phyloP scores from a whole-genome alignment of 2,888 invertebrate genomes.

The Pilophorus perplexus region DNA sequence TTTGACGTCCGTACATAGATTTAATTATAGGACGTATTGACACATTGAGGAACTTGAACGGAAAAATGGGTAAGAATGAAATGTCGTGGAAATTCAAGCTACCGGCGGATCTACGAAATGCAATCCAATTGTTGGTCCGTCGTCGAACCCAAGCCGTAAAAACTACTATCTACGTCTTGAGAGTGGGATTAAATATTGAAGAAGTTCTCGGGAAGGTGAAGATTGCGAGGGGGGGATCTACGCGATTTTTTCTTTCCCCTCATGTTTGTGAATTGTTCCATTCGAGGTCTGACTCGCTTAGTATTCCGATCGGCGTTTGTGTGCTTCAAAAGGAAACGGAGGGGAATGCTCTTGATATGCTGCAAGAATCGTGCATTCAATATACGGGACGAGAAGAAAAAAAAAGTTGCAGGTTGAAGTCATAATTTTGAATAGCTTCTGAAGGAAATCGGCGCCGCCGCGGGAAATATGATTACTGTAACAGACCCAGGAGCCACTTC shows the following conservation, averaged over 20 bases:
- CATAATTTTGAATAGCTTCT: not conserved
- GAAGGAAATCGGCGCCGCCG: no score
- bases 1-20: no score
- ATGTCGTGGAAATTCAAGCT: no score
- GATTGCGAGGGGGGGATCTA: no score
- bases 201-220: not conserved
- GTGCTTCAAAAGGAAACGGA: not conserved
- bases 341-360: conserved; percentile 12
- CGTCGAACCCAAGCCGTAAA: not conserved
- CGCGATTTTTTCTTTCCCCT: conserved; percentile 1
- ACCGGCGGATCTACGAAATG: not conserved
- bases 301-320: conserved; percentile 20
- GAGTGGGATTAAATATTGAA: conserved; percentile 16
- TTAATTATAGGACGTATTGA: no score
- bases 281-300: not conserved
- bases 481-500: no score
- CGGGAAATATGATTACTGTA: no score
- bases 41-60: no score
- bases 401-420: not conserved
- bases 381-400: not conserved
- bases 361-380: conserved; percentile 16
- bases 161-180: not conserved
- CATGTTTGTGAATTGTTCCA: conserved; percentile 22
- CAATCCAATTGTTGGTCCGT: not conserved
- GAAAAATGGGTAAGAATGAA: no score